phyloP scores from a whole-genome alignment of 2,888 invertebrate genomes.

The Epinotia nisella region DNA sequence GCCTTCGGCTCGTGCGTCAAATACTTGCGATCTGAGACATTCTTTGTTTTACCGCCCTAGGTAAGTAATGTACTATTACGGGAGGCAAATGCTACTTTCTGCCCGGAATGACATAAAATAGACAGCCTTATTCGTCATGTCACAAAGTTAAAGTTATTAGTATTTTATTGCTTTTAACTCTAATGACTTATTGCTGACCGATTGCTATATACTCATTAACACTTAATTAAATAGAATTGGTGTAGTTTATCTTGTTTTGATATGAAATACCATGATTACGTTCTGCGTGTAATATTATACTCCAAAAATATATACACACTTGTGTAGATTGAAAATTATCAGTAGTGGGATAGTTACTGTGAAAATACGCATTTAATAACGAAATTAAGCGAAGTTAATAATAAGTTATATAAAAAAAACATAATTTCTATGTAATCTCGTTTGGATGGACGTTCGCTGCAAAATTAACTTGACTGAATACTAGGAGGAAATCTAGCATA shows the following conservation, averaged over 20 bases:
- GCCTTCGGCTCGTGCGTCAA: no score
- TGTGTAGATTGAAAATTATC: neutral
- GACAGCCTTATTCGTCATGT: neutral
- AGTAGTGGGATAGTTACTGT: neutral
- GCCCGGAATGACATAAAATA: neutral
- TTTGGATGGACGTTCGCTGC: constrained; percentile 2
- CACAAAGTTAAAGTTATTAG: neutral
- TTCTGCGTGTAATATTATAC: neutral
- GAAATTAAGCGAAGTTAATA: neutral
- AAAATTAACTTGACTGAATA: neutral
- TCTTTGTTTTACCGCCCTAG: no score
- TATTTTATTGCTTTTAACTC: constrained; percentile 3
- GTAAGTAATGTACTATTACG: no score
- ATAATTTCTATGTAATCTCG: neutral
- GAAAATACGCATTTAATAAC: neutral
- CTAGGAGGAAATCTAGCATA: constrained; percentile 1
- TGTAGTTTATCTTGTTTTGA: neutral
- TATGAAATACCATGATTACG: constrained; percentile 24
- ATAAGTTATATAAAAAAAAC: neutral
- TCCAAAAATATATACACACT: neutral
- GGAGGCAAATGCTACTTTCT: neutral
- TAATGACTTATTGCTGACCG: constrained; percentile 14
- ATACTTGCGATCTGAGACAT: no score
- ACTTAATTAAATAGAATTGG: neutral
- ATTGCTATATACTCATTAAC: constrained; percentile 3